Evolutionary conservation across 2,113 vertebrate species (phyloP).

Genomic region (Hypomesus transpacificus): DNA sequence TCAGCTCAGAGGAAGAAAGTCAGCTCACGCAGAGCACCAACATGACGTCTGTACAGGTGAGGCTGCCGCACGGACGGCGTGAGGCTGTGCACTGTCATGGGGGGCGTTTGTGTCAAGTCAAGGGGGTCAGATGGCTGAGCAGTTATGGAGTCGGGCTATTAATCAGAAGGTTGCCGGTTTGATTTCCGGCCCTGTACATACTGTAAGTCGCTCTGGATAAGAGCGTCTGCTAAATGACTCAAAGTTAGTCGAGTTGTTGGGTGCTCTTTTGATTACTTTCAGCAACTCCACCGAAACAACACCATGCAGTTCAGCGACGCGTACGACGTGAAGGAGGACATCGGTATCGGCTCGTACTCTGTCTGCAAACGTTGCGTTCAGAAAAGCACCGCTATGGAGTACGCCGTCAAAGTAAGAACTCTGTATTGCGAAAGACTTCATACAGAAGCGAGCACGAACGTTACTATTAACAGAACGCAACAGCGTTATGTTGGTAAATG

Average conservation of each 20-base stretch:
- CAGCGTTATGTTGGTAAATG: no score
- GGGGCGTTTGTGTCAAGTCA: background rate
- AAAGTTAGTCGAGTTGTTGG: no score
- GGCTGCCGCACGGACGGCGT: background rate
- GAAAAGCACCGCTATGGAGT: constrained; percentile 79
- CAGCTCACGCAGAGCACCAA: constrained; percentile 75
- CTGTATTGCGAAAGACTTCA: no score
- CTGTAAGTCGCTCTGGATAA: no score
- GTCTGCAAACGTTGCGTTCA: constrained; percentile 83
- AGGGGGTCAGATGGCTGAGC: no score
- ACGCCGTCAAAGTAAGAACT: constrained; percentile 80
- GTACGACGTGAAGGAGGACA: constrained; percentile 84
- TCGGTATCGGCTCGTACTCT: constrained; percentile 85
- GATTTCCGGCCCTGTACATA: no score
- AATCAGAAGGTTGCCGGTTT: no score
- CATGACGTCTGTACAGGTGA: constrained; percentile 78
- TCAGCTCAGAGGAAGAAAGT: constrained; percentile 76
- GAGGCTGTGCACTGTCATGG: background rate
- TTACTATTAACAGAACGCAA: background rate
- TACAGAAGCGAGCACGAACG: no score
- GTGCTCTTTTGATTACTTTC: background rate
- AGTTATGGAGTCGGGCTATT: no score
- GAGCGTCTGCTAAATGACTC: no score
- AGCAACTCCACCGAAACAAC: constrained; percentile 80
- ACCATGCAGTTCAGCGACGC: constrained; percentile 75